phyloP scores from a whole-genome alignment of 2,888 invertebrate genomes.

The Iphiclides podalirius region DNA sequence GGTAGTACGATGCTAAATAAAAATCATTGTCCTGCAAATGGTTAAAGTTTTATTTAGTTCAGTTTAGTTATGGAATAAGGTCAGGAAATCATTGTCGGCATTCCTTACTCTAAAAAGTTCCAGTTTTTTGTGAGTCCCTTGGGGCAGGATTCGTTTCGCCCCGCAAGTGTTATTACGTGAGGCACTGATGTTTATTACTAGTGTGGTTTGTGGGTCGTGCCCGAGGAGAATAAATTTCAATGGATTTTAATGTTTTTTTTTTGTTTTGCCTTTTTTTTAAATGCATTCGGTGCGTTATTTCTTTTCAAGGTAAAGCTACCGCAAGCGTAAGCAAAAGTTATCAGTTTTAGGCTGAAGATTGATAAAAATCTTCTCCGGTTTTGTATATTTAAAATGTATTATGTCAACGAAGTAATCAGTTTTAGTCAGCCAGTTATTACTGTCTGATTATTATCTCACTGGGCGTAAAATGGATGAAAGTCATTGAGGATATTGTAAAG shows the following conservation, averaged over 20 bases:
- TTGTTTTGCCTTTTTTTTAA: neutral
- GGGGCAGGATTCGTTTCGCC: constrained; percentile 64
- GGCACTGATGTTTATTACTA: constrained; percentile 34
- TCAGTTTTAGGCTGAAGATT: too few species aligned
- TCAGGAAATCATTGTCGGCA: constrained; percentile 36
- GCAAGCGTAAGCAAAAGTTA: too few species aligned
- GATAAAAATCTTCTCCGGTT: too few species aligned
- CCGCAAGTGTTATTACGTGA: constrained; percentile 55
- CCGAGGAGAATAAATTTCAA: neutral
- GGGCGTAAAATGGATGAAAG: neutral
- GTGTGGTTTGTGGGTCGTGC: constrained; percentile 26
- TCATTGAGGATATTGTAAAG: neutral
- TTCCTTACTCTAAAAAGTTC: constrained; percentile 40
- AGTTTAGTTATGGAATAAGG: constrained; percentile 34
- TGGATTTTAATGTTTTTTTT: neutral
- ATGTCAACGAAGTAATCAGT: neutral
- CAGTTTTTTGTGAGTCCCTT: constrained; percentile 35
- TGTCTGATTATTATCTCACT: neutral
- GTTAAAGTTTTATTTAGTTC: constrained; percentile 22
- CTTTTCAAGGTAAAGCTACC: too few species aligned
- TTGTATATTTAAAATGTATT: too few species aligned
- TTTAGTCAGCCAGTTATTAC: neutral
- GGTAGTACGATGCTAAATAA: constrained; percentile 5
- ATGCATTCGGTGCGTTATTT: too few species aligned
- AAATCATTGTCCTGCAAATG: constrained; percentile 13